Evolutionary conservation across 1,140 invertebrate species (phyloP).

Genomic region (Drosophila truncata): DNA sequence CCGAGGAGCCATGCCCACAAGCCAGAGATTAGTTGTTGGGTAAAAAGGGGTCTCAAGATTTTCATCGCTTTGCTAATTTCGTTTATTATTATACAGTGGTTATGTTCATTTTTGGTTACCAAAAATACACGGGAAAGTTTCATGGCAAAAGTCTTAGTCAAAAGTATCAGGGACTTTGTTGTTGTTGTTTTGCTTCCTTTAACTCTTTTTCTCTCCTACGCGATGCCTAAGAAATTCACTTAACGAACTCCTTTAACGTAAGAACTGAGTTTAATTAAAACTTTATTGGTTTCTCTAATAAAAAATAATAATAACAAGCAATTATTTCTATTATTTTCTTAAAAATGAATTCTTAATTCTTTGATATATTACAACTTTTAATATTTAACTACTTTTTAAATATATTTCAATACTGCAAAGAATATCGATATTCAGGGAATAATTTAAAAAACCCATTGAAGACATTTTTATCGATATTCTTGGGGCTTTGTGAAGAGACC

Average conservation of each 20-base stretch:
- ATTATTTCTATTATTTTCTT: too few species aligned
- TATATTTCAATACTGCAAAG: too few species aligned
- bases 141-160: neutral
- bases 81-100: constrained; percentile 13
- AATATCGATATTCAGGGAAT: too few species aligned
- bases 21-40: neutral
- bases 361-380: too few species aligned
- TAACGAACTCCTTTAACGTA: neutral
- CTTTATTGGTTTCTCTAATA: too few species aligned
- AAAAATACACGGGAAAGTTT: neutral
- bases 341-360: too few species aligned
- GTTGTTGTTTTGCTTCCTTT: neutral
- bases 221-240: neutral
- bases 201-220: accelerated
- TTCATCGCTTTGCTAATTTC: constrained; percentile 22
- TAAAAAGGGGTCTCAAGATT: constrained; percentile 5
- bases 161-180: neutral
- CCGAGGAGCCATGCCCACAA: constrained; percentile 17
- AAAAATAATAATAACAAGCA: too few species aligned
- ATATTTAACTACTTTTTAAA: too few species aligned
- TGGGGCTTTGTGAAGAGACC: too few species aligned
- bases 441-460: too few species aligned
- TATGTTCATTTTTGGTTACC: neutral
- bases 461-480: too few species aligned
- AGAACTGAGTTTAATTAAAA: too few species aligned